Evolutionary conservation across 2,797 vertebrate genomes (phyloP).

Genomic region (Ptychobarbus kaznakovi): DNA sequence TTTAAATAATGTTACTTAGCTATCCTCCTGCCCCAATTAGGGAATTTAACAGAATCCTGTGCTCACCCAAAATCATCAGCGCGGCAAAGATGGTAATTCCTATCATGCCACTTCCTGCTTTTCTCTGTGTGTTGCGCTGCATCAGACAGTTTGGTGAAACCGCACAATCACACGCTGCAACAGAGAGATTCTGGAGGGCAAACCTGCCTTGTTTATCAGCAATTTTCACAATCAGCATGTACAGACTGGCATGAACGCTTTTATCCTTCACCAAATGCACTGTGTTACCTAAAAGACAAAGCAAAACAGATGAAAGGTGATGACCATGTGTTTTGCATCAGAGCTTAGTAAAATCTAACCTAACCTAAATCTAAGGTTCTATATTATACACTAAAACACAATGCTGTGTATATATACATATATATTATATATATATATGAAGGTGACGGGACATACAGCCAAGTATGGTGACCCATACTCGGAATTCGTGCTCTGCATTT

Average conservation of each 20-base stretch:
- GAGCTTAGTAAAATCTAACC: neutral
- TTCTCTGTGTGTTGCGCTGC: constrained; percentile 18
- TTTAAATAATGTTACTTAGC: neutral
- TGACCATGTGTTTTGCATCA: neutral
- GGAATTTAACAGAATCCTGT: neutral
- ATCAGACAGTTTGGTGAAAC: constrained; percentile 57
- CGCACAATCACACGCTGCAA: constrained; percentile 69
- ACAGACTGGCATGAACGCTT: constrained; percentile 50
- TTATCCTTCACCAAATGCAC: constrained; percentile 69
- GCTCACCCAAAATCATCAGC: constrained; percentile 68
- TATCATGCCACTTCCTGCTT: constrained; percentile 20
- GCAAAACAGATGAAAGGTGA: neutral
- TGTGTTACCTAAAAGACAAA: constrained; percentile 59
- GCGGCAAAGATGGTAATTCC: constrained; percentile 56
- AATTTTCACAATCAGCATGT: constrained; percentile 70
- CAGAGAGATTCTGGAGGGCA: constrained; percentile 65
- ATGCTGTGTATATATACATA: neutral
- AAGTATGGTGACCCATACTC: too few species aligned
- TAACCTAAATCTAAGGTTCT: neutral
- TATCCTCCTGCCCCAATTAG: neutral
- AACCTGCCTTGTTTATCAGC: constrained; percentile 68
- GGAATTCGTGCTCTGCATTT: too few species aligned
- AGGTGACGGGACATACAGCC: too few species aligned
- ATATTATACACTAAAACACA: neutral
- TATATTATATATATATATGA: too few species aligned